Evolutionary conservation across 2,797 vertebrate species (phyloP).

Genomic region (Ataeniobius toweri): DNA sequence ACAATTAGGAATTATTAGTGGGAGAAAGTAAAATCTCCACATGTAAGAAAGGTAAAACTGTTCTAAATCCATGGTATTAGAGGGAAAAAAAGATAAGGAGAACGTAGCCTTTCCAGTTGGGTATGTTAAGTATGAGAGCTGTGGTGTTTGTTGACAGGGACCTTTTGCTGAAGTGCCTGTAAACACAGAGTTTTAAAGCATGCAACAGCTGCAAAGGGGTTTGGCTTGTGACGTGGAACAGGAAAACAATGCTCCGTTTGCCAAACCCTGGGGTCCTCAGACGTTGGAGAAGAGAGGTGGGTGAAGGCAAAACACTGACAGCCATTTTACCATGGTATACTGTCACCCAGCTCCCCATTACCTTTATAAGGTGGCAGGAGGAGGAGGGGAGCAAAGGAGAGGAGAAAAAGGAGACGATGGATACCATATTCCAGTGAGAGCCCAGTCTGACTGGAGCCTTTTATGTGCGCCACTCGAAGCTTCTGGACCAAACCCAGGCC

Average conservation of each 20-base stretch:
- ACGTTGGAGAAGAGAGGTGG: conserved; percentile 14
- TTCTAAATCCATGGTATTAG: conserved; percentile 13
- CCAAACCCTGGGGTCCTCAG: conserved; percentile 72
- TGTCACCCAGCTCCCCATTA: conserved; percentile 62
- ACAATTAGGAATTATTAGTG: conserved; percentile 65
- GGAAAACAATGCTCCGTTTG: conserved; percentile 82
- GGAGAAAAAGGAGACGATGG: conserved; percentile 54
- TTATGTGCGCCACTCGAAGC: conserved; percentile 78
- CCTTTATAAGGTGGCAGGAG: conserved; percentile 52
- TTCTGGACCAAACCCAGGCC: conserved; percentile 76
- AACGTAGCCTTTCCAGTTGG: conserved; percentile 9
- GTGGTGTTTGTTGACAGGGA: conserved; percentile 35
- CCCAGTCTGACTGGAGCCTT: conserved; percentile 66
- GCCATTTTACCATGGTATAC: conserved; percentile 66
- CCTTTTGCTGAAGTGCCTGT: conserved; percentile 52
- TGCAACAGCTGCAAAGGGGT: conserved; percentile 91
- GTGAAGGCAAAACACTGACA: conserved; percentile 56
- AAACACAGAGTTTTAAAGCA: conserved; percentile 77
- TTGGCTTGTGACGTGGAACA: conserved; percentile 76
- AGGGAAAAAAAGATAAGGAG: background rate
- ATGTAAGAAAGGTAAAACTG: background rate
- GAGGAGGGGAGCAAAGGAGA: conserved; percentile 32
- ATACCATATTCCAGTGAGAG: conserved; percentile 63
- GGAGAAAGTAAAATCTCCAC: conserved; percentile 49
- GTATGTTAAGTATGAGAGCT: conserved; percentile 46